These are phyloP conservation scores for Netta rufina DNA, from an alignment of 2,797 vertebrate genomes.

Conservation along the genomic window DNA sequence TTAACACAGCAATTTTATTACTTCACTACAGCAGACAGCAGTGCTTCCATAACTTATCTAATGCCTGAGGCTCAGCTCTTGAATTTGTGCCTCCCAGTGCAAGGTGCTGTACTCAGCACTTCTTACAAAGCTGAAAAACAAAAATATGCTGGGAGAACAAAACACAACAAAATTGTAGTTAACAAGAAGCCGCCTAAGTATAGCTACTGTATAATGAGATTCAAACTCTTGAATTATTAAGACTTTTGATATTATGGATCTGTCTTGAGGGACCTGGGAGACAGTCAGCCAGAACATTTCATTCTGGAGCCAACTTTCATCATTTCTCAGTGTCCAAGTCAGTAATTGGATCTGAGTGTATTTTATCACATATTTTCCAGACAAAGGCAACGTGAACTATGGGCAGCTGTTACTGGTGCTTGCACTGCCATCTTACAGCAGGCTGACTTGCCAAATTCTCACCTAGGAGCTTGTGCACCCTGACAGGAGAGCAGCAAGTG, in stretches of 20 bases:
- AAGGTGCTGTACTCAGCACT: background rate
- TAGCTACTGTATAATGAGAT: background rate
- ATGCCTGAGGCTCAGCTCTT: background rate
- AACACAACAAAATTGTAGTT: background rate
- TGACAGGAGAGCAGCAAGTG: background rate
- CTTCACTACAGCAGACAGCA: background rate
- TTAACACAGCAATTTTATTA: background rate
- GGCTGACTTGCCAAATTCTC: background rate
- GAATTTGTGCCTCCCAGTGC: background rate
- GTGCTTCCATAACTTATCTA: background rate
- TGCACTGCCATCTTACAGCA: background rate
- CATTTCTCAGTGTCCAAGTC: background rate
- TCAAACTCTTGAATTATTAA: background rate
- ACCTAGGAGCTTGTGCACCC: fast-evolving
- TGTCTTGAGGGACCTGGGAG: background rate
- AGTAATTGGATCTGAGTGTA: background rate
- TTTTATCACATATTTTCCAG: background rate
- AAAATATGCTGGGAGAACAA: background rate
- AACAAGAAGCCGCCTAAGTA: background rate
- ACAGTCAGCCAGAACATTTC: background rate
- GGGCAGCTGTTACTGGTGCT: background rate
- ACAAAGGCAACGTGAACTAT: background rate
- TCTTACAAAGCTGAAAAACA: background rate
- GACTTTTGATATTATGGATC: background rate
- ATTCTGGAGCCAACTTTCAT: background rate